These are phyloP conservation scores for Aphaenogaster floridana DNA, from an alignment of 1,140 invertebrate species.

Conservation along the genomic window DNA sequence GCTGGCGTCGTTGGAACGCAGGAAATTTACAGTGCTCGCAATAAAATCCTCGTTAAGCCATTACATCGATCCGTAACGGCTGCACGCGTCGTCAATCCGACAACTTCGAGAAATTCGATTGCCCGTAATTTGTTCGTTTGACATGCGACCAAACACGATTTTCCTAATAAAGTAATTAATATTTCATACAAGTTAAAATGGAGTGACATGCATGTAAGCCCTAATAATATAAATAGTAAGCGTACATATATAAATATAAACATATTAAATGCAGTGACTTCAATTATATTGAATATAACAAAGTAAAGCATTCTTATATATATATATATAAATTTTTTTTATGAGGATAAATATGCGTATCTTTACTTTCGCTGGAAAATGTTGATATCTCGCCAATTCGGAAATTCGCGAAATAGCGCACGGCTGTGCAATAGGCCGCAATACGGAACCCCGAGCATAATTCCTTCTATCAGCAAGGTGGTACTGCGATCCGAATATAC, in stretches of 20 bases:
- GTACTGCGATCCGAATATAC: constrained; percentile 23
- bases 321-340: background rate
- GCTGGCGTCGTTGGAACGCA: constrained; percentile 45
- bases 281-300: background rate
- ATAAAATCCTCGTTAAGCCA: constrained; percentile 66
- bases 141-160: background rate
- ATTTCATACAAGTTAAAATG: background rate
- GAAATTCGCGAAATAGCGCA: background rate
- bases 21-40: constrained; percentile 61
- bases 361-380: background rate
- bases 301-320: background rate
- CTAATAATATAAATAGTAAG: background rate
- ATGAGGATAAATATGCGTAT: background rate
- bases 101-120: constrained; percentile 17
- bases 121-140: background rate
- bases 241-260: background rate
- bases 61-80: constrained; percentile 39
- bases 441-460: constrained; percentile 24
- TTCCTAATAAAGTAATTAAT: constrained; percentile 1
- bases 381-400: background rate
- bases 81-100: constrained; percentile 6
- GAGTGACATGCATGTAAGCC: background rate
- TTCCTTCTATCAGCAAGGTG: constrained; percentile 16
- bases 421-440: background rate
- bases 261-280: background rate